Evolutionary conservation across 1,140 invertebrate species (phyloP).

Genomic region (Dreissena rostriformis): DNA sequence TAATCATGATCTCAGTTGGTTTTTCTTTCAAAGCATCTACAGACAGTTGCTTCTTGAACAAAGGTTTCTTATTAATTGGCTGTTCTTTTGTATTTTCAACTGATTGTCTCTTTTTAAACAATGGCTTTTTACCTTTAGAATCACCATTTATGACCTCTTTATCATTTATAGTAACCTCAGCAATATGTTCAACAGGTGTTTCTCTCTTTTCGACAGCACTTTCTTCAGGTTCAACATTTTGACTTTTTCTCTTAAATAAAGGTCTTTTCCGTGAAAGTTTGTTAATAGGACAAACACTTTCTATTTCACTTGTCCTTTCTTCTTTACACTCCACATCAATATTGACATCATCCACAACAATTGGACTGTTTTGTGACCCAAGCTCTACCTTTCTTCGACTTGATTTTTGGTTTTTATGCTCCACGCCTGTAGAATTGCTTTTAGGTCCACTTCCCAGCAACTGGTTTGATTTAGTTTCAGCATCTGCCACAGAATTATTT

Average conservation of each 20-base stretch:
- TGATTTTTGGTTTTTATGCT: neutral
- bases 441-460: neutral
- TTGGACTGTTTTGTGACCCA: neutral
- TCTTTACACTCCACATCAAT: neutral
- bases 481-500: no score
- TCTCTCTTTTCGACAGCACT: neutral
- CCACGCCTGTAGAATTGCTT: neutral
- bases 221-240: neutral
- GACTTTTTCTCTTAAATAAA: conserved; percentile 26
- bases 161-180: neutral
- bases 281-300: no score
- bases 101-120: conserved; percentile 40
- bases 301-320: no score
- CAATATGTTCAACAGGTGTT: neutral
- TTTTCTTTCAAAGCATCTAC: neutral
- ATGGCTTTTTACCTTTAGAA: conserved; percentile 40
- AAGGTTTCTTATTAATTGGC: neutral
- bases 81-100: conserved; percentile 6
- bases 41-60: conserved; percentile 26
- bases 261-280: conserved; percentile 27
- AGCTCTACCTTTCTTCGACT: neutral
- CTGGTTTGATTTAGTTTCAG: no score
- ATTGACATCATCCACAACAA: neutral
- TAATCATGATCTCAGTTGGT: no score
- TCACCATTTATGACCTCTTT: neutral